Evolutionary conservation across 2,797 vertebrate genomes (phyloP).

Genomic region (Pseudochirops cupreus): DNA sequence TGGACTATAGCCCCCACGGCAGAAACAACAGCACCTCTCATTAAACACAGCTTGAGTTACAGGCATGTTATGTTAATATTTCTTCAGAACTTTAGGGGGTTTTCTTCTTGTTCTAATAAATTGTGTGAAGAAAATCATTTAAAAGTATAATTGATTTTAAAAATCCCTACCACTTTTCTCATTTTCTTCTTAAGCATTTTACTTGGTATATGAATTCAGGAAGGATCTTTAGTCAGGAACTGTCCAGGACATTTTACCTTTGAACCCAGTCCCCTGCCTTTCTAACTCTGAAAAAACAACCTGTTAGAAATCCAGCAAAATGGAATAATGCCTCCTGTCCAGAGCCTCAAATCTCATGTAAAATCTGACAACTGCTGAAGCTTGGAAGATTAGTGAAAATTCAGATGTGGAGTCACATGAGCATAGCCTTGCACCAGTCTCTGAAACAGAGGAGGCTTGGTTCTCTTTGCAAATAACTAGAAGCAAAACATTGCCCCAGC

Average conservation of each 20-base stretch:
- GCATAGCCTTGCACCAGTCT: conserved; percentile 17
- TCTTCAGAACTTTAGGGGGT: conserved; percentile 90
- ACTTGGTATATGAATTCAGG: conserved; percentile 58
- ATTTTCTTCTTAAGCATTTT: conserved; percentile 72
- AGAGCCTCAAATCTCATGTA: conserved; percentile 38
- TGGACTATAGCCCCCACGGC: conserved; percentile 89
- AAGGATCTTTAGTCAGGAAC: conserved; percentile 72
- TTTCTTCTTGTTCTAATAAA: conserved; percentile 88
- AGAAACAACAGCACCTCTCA: conserved; percentile 93
- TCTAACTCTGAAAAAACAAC: neutral
- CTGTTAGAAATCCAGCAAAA: conserved; percentile 29
- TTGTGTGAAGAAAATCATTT: conserved; percentile 87
- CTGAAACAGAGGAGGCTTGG: neutral
- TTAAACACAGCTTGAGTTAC: conserved; percentile 95
- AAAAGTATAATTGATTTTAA: conserved; percentile 86
- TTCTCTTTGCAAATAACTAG: conserved; percentile 34
- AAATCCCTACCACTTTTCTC: conserved; percentile 39
- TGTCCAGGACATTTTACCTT: conserved; percentile 72
- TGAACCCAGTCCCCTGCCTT: conserved; percentile 59
- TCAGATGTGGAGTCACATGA: conserved; percentile 36
- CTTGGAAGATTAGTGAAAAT: conserved; percentile 44
- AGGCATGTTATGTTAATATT: conserved; percentile 92
- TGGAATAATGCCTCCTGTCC: conserved; percentile 51
- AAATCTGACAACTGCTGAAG: conserved; percentile 28
- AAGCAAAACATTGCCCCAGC: neutral